Evolutionary conservation across 2,113 vertebrate species (phyloP).

Genomic region (Trachemys scripta): DNA sequence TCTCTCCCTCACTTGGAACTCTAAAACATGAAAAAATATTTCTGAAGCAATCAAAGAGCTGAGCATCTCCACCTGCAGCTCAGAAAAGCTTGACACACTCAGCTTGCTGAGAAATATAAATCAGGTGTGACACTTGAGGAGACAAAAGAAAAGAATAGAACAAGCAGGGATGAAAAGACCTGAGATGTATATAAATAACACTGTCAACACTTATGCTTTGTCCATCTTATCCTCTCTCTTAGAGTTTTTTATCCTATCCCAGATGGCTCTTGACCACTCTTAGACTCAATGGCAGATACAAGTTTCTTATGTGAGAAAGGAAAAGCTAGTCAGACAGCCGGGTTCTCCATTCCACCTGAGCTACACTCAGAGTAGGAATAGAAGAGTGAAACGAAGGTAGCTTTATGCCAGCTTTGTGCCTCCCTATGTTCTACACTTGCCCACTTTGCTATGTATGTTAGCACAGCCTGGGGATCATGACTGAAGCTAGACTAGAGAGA

Average conservation of each 20-base stretch:
- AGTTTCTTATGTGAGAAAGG: not conserved
- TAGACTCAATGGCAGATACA: not conserved
- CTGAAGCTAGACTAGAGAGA: not conserved
- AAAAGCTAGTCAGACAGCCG: not conserved
- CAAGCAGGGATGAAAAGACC: not conserved
- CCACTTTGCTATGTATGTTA: not conserved
- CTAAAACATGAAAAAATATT: not conserved
- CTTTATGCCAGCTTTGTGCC: not conserved
- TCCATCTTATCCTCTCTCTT: not conserved
- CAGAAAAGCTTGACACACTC: not conserved
- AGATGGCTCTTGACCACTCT: not conserved
- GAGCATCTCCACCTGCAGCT: not conserved
- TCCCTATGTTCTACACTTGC: not conserved
- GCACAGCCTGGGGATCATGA: not conserved
- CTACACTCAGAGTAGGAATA: not conserved
- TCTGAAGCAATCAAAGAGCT: not conserved
- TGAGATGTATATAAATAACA: not conserved
- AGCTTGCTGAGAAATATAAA: not conserved
- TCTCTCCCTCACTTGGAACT: not conserved
- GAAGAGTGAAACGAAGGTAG: not conserved
- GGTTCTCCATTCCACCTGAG: not conserved
- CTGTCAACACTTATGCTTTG: not conserved
- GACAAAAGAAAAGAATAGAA: not conserved
- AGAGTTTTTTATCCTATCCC: not conserved
- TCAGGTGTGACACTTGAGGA: not conserved